Conservation (phyloP, 2,888 invertebrate genomes). For the Noctua janthina region DNA sequence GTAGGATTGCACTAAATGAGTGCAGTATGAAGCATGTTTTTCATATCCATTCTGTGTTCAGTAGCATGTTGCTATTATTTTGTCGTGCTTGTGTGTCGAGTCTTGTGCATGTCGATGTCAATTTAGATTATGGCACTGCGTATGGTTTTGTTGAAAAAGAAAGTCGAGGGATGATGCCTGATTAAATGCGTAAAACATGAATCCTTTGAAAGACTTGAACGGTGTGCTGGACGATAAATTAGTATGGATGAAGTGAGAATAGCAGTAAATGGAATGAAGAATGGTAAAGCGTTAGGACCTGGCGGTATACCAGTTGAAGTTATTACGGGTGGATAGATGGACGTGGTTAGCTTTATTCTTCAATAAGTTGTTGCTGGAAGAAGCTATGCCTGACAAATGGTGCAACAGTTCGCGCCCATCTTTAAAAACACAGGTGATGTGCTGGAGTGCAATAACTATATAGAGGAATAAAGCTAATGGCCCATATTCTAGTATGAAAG, state of each 20-base stretch:
- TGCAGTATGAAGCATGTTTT: not conserved
- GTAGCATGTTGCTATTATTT: not conserved
- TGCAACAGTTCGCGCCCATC: too few species aligned
- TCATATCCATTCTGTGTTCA: not conserved
- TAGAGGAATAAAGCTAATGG: too few species aligned
- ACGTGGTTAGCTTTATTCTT: too few species aligned
- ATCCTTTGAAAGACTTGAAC: not conserved
- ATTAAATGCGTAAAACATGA: not conserved
- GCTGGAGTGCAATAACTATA: too few species aligned
- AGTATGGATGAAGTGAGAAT: not conserved
- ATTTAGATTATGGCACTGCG: not conserved
- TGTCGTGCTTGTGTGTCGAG: not conserved
- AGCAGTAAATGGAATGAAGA: too few species aligned
- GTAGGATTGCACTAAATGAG: not conserved
- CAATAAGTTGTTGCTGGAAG: too few species aligned
- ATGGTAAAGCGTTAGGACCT: too few species aligned
- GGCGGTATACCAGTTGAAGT: too few species aligned
- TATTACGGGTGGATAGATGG: too few species aligned
- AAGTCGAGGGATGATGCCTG: not conserved
- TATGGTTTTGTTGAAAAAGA: not conserved
- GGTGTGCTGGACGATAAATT: not conserved
- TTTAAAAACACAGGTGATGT: too few species aligned
- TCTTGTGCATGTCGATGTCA: not conserved
- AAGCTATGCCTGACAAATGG: too few species aligned
- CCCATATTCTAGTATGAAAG: too few species aligned